Evolutionary conservation across 1,140 invertebrate genomes (phyloP).

Genomic region (Drosophila bocqueti): DNA sequence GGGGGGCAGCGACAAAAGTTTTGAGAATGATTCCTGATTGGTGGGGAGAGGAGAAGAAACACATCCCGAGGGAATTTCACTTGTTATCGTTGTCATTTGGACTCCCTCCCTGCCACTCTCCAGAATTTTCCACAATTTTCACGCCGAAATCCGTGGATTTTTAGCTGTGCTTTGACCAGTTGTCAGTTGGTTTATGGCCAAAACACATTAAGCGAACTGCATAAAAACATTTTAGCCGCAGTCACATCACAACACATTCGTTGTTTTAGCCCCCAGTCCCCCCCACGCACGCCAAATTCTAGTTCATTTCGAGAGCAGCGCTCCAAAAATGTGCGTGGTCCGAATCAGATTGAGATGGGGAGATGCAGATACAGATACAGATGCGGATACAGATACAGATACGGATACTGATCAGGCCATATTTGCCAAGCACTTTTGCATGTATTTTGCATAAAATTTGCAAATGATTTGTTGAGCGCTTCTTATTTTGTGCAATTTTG

Average conservation of each 20-base stretch:
- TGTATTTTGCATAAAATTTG: slow-evolving; percentile 81
- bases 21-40: slow-evolving; percentile 29
- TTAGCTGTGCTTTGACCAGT: slow-evolving; percentile 53
- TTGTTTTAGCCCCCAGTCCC: slow-evolving; percentile 6
- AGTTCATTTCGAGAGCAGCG: slow-evolving; percentile 45
- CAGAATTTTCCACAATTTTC: slow-evolving; percentile 20
- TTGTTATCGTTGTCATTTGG: slow-evolving; percentile 42
- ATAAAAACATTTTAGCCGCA: slow-evolving; percentile 79
- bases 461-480: slow-evolving; percentile 71
- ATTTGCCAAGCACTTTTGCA: slow-evolving; percentile 81
- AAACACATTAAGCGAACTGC: slow-evolving; percentile 83
- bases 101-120: slow-evolving; percentile 13
- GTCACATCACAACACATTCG: slow-evolving; percentile 38
- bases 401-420: slow-evolving; percentile 47
- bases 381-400: slow-evolving; percentile 42
- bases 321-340: slow-evolving; percentile 54
- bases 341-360: slow-evolving; percentile 25
- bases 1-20: slow-evolving; percentile 38
- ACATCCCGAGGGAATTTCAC: slow-evolving; percentile 16
- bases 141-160: slow-evolving; percentile 35
- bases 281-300: slow-evolving; percentile 34
- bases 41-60: not conserved
- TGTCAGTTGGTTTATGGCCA: slow-evolving; percentile 78
- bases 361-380: slow-evolving; percentile 10
- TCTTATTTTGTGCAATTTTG: slow-evolving; percentile 79